Conservation (phyloP, 2,888 invertebrate species). For the Gymnoscelis rufifasciata region DNA sequence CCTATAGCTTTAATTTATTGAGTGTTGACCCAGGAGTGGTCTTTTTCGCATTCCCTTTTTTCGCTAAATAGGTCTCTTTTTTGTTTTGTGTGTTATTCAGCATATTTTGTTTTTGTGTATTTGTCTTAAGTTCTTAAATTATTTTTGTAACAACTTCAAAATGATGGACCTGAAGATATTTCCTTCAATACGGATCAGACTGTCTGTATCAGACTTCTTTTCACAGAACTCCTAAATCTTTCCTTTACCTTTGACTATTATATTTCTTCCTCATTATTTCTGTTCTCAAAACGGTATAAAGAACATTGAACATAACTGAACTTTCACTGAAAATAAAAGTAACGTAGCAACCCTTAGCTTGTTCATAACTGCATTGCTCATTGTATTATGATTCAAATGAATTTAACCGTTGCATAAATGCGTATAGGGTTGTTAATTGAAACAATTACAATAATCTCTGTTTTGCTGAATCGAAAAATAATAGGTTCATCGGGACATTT, state of each 20-base stretch:
- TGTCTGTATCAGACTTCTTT: not conserved
- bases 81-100: too few relatives aligned
- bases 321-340: too few relatives aligned
- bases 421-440: slow-evolving; percentile 23
- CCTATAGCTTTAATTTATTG: too few relatives aligned
- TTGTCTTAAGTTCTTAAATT: too few relatives aligned
- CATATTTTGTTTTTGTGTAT: too few relatives aligned
- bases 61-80: too few relatives aligned
- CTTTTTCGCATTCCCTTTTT: too few relatives aligned
- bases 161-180: too few relatives aligned
- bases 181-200: too few relatives aligned
- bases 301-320: too few relatives aligned
- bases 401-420: slow-evolving; percentile 27
- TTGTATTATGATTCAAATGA: slow-evolving; percentile 3
- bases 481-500: slow-evolving; percentile 36
- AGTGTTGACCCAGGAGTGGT: too few relatives aligned
- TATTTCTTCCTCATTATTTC: slow-evolving; percentile 13
- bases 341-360: slow-evolving; percentile 17
- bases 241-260: not conserved
- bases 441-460: slow-evolving; percentile 31
- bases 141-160: too few relatives aligned
- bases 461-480: slow-evolving; percentile 41
- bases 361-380: slow-evolving; percentile 12
- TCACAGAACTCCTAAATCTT: not conserved
- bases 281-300: not conserved